Evolutionary conservation across 53 echinoderm and acorn worm genomes (phyloP), one percentile per base, ranked within the genome.

Genomic region (Paracentrotus lividus): DNA sequence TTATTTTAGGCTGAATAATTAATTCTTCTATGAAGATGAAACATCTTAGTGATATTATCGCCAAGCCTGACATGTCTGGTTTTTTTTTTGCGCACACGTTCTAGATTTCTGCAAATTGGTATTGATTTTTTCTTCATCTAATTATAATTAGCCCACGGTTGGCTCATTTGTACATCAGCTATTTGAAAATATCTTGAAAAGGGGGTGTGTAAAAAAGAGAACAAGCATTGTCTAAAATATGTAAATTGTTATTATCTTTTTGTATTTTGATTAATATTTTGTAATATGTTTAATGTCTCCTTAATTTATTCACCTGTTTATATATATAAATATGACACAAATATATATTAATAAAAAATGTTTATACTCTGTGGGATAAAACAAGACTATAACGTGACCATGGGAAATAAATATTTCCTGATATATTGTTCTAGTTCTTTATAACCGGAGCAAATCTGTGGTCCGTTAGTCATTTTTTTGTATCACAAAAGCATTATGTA

Each of bases 251-350:
- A 90, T 90, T 75, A 90, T 67, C 90, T 64, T 90, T 90, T 90
- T 90, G 90, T 90, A 90, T 90, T 90, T 90, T 92, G 58, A 81
- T 92, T 42, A 5, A 89, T 72, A 49, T 72, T n/a, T 42, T 78
- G 81, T 92, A 92, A 78, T 42, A 77, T 92, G 92, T 58, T 92
- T 4, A 77, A 92, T 58, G 26, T 77, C 42, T 55, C 44, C 92
- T 54, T 92, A 92, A 92, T 81, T 92, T 92, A 92, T 92, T 92
- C 77, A 78, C 81, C 52, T 92, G 92, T 92, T 92, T 78, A 78
- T 92, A 92, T 31, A 88, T 92, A 92, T 78, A 92, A 42, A 92
- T 92, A 92, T 59, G 57, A 59, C 54, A 56, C 81, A 90, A 92
- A 56, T 92, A 92, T 92, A 92, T 78, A 68, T 90, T 45, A 65